Evolutionary conservation across 2,797 vertebrate genomes (phyloP).

Genomic region (Erethizon dorsatum): DNA sequence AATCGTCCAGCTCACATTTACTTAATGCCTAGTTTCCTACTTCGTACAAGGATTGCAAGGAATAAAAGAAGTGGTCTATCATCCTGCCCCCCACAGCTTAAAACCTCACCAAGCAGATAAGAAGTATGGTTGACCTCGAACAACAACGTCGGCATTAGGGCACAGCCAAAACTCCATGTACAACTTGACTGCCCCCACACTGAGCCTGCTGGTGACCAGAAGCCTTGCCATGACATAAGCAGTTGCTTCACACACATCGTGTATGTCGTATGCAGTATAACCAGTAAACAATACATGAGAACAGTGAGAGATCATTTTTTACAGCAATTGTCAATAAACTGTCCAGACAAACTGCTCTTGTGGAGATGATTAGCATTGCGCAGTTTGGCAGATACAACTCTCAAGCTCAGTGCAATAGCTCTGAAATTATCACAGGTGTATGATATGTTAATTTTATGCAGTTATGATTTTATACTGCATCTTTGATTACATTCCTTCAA

Average conservation of each 20-base stretch:
- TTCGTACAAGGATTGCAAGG: not conserved
- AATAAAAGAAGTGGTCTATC: not conserved
- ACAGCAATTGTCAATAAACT: not conserved
- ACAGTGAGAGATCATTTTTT: not conserved
- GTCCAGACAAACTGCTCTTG: not conserved
- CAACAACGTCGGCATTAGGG: not conserved
- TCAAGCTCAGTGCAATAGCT: not conserved
- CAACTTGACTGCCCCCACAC: not conserved
- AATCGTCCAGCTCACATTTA: not conserved
- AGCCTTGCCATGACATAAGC: not conserved
- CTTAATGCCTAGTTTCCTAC: not conserved
- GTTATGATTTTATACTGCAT: not conserved
- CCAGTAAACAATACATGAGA: not conserved
- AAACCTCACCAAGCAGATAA: not conserved
- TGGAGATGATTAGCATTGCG: not conserved
- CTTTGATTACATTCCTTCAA: not conserved
- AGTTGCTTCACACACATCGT: not conserved
- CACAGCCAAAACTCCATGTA: not conserved
- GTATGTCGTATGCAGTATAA: too few species aligned
- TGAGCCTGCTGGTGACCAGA: not conserved
- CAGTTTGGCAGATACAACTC: not conserved
- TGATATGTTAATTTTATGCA: not conserved
- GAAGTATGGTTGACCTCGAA: not conserved
- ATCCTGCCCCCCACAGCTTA: not conserved
- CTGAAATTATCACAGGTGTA: rapidly evolving